Base-by-base conservation (phyloP, 2,113 vertebrate genomes). In the Cryptotis parvus region DNA sequence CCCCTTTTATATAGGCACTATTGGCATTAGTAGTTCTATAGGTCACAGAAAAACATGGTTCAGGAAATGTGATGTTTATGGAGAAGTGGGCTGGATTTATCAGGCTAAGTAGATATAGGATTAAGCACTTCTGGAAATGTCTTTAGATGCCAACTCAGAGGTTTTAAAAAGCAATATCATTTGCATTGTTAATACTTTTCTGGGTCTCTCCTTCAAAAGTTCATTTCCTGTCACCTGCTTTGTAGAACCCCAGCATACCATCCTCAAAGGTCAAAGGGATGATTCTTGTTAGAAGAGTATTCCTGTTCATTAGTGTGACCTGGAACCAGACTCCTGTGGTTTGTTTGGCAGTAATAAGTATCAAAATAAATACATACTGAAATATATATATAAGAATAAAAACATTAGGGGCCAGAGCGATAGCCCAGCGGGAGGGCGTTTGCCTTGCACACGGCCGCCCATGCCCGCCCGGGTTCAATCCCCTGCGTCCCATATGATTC, bases 51-150 rank as follows among this genome's bases (percentile, higher is more conserved):
- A 73, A 37, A 15, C n/a, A n/a, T 12, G 6, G 35, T 77, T 72
- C 84, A 85, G 31, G 61, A 26, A 90, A 79, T 73, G 24, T 49
- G 24, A 33, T 74, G 22, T 84, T 92, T 94, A 31, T 69, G 89
- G 80, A 87, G 43, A 91, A 89, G 15, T 79, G 33, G 35, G 65
- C 68, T n/a, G 83, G 89, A 96, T 92, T 93, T 94, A 76, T 70
- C 72, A 87, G 69, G 39, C 63, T 9, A 76, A 22, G 4, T 74
- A 69, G 66, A 90, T 20, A 73, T 27, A 55, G 33, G 90, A 94
- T 73, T 88, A 63, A 1, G 63, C 5, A 84, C 33, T 73, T 86
- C 39, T 91, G 18, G 6, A 84, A 92, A 84, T 80, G 45, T 49
- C 75, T 27, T 89, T 80, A 70, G 76, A 29, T 91, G 49, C 43